Percentiles rank a stretch among this genome's conserved stretches.
Conservation (phyloP, 2,888 invertebrate genomes). For the Drosophila silvestris region DNA sequence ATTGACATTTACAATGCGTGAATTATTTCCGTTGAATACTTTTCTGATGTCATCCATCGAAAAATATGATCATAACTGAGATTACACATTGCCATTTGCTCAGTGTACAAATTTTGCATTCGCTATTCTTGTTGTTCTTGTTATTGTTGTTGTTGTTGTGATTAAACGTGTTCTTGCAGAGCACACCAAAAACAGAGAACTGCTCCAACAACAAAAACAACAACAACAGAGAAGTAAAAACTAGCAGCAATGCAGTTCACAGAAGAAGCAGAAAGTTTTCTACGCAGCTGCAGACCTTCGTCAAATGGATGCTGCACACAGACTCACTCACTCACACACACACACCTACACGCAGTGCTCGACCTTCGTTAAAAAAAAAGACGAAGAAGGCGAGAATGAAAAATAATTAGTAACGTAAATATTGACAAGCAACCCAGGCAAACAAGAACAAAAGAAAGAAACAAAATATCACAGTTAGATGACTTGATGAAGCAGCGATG, state of each 20-base stretch:
- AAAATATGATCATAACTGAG: neutral
- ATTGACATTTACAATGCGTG: neutral
- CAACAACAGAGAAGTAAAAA: neutral
- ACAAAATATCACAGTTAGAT: conserved; percentile 43
- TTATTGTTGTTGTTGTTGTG: conserved; percentile 2
- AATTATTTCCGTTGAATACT: neutral
- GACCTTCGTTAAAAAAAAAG: conserved; percentile 57
- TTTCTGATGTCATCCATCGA: neutral
- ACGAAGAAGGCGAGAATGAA: conserved; percentile 4
- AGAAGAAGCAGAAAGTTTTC: conserved; percentile 20
- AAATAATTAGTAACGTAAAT: conserved; percentile 57
- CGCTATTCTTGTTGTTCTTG: conserved; percentile 1
- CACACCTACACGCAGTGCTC: conserved; percentile 11
- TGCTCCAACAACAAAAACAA: conserved; percentile 5
- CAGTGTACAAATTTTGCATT: conserved; percentile 28
- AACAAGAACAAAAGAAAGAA: conserved; percentile 22
- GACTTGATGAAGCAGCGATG: conserved; percentile 3
- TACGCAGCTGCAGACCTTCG: conserved; percentile 48
- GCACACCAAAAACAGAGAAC: conserved; percentile 3
- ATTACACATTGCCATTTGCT: conserved; percentile 1
- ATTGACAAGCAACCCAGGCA: conserved; percentile 59
- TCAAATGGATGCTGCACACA: conserved; percentile 34
- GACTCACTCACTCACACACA: neutral
- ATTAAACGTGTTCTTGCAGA: conserved; percentile 34
- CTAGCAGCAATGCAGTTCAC: neutral